Evolutionary conservation across 92 coral and sea anemone species (phyloP).

Genomic region (Actinernus sp.): DNA sequence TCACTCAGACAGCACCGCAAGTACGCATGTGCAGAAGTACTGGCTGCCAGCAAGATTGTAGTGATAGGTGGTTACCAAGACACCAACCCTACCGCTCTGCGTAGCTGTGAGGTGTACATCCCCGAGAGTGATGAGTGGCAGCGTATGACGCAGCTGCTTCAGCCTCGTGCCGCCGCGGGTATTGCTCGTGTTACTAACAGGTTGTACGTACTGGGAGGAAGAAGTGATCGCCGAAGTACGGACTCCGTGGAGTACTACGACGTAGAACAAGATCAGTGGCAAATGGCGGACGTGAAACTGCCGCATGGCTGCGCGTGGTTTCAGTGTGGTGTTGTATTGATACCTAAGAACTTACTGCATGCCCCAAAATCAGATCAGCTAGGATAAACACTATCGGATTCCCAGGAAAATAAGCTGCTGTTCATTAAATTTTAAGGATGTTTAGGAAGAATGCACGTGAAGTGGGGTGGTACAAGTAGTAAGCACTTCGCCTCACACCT

Average conservation of each 20-base stretch:
- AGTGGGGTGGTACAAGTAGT: no score
- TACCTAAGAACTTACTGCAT: no score
- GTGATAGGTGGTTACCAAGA: constrained; percentile 74
- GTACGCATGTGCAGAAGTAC: constrained; percentile 64
- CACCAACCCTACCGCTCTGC: constrained; percentile 49
- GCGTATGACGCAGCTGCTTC: constrained; percentile 41
- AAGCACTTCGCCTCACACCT: no score
- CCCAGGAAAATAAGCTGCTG: no score
- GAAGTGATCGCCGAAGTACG: constrained; percentile 41
- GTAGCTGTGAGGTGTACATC: constrained; percentile 81
- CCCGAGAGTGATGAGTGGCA: constrained; percentile 68
- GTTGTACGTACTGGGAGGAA: no score
- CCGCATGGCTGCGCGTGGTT: constrained; percentile 75
- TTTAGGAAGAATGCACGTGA: no score
- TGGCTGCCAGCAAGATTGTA: constrained; percentile 51
- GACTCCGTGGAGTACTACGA: constrained; percentile 68
- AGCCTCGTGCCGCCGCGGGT: no score
- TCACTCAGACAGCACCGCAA: constrained; percentile 61
- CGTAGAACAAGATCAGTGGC: constrained; percentile 54
- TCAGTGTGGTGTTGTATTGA: no score
- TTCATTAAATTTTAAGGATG: no score
- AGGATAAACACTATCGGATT: no score
- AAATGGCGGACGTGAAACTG: constrained; percentile 16
- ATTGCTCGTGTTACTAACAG: no score
- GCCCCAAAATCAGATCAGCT: no score